These are phyloP conservation scores for Tauraco erythrolophus DNA, from an alignment of 2,113 vertebrate genomes.

Conservation along the genomic window DNA sequence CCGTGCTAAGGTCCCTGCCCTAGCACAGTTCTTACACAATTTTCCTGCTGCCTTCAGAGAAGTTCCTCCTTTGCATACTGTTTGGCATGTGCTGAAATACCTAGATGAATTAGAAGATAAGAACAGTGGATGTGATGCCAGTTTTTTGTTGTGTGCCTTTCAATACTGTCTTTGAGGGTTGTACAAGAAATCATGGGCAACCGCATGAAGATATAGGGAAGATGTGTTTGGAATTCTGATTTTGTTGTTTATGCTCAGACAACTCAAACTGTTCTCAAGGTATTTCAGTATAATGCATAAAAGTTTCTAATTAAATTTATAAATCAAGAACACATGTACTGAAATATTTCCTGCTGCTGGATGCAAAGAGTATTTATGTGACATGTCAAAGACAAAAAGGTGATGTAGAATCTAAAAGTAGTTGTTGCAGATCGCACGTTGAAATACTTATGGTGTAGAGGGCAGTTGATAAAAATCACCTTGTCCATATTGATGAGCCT, in stretches of 20 bases:
- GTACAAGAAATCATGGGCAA: background rate
- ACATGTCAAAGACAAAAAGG: background rate
- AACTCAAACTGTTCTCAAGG: background rate
- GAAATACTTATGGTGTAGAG: background rate
- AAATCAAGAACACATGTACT: background rate
- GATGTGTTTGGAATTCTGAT: conserved; percentile 15
- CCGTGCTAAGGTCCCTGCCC: background rate
- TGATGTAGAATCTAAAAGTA: background rate
- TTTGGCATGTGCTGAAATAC: background rate
- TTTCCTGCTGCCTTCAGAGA: background rate
- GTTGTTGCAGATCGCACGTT: background rate
- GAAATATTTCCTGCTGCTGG: background rate
- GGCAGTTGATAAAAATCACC: background rate
- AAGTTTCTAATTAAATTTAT: conserved; percentile 45
- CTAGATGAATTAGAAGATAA: background rate
- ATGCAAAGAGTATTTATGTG: background rate
- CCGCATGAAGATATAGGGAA: background rate
- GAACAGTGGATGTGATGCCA: background rate
- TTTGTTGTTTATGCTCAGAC: background rate
- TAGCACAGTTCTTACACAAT: background rate
- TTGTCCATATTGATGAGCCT: background rate
- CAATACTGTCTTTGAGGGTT: background rate
- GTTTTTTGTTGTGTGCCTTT: background rate
- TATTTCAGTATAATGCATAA: conserved; percentile 9
- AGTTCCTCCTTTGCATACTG: background rate